phyloP scores from a whole-genome alignment of 2,888 invertebrate genomes.

The Phalangium opilio region DNA sequence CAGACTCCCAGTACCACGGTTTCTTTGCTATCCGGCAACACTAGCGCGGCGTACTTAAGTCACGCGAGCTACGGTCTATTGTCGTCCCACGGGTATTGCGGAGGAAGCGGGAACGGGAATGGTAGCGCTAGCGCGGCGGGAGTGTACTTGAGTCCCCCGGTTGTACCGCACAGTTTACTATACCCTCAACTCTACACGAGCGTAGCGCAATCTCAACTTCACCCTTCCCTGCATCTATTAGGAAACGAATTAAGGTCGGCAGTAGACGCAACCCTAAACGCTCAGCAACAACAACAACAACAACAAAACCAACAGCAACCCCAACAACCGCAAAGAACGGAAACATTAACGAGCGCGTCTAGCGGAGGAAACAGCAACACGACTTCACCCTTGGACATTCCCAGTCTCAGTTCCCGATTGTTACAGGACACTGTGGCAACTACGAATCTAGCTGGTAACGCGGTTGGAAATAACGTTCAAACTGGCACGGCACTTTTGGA shows the following conservation, averaged over 20 bases:
- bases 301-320: neutral
- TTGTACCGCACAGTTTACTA: constrained; percentile 27
- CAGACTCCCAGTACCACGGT: constrained; percentile 17
- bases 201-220: constrained; percentile 24
- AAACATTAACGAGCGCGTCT: too few species aligned
- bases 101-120: constrained; percentile 5
- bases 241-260: constrained; percentile 18
- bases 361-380: too few species aligned
- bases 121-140: constrained; percentile 22
- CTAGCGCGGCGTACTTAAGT: constrained; percentile 11
- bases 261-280: constrained; percentile 12
- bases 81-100: constrained; percentile 20
- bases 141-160: constrained; percentile 23
- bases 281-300: constrained; percentile 6
- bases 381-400: too few species aligned
- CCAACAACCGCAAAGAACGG: too few species aligned
- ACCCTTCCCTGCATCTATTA: constrained; percentile 20
- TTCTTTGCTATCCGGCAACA: constrained; percentile 12
- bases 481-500: too few species aligned
- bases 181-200: constrained; percentile 28
- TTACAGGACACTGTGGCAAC: too few species aligned
- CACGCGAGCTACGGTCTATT: constrained; percentile 17
- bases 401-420: too few species aligned
- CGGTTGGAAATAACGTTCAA: too few species aligned
- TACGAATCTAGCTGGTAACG: too few species aligned